Conservation (phyloP, 2,888 invertebrate species). For the Oscheius sp. region DNA sequence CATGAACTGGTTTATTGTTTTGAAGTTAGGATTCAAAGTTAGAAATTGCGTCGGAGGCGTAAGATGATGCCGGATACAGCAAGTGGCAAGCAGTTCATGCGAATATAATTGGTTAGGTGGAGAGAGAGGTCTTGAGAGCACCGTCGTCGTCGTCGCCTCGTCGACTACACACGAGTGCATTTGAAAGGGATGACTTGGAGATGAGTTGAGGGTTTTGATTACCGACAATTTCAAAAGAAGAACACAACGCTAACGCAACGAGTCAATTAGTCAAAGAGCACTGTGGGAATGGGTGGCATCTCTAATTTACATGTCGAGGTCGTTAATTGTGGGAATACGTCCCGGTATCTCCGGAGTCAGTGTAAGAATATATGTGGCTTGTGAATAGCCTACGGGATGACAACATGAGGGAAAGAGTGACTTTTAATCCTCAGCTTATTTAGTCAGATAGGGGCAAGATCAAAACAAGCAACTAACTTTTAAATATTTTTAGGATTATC, state of each 20-base stretch:
- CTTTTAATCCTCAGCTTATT: neutral
- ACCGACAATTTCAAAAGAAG: slow-evolving; percentile 4
- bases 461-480: neutral
- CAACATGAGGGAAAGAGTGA: neutral
- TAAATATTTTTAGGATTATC: slow-evolving; percentile 66
- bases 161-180: neutral
- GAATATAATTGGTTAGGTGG: slow-evolving; percentile 12
- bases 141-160: slow-evolving; percentile 3
- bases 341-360: neutral
- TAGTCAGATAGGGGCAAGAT: neutral
- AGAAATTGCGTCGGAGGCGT: neutral
- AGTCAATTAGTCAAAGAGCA: slow-evolving; percentile 26
- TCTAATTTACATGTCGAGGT: neutral
- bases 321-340: slow-evolving; percentile 19
- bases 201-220: slow-evolving; percentile 1
- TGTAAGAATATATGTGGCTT: slow-evolving; percentile 4
- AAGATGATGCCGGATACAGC: too few species aligned
- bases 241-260: neutral
- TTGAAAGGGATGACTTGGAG: slow-evolving; percentile 5
- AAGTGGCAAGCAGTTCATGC: slow-evolving; percentile 7
- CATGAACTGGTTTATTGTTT: neutral
- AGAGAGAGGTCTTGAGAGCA: slow-evolving; percentile 2
- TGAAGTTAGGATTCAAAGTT: too few species aligned
- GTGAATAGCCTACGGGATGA: too few species aligned
- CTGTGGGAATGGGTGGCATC: slow-evolving; percentile 13